These are phyloP conservation scores for Drosophila kurseongensis DNA, from an alignment of 1,140 invertebrate species.

Conservation along the genomic window DNA sequence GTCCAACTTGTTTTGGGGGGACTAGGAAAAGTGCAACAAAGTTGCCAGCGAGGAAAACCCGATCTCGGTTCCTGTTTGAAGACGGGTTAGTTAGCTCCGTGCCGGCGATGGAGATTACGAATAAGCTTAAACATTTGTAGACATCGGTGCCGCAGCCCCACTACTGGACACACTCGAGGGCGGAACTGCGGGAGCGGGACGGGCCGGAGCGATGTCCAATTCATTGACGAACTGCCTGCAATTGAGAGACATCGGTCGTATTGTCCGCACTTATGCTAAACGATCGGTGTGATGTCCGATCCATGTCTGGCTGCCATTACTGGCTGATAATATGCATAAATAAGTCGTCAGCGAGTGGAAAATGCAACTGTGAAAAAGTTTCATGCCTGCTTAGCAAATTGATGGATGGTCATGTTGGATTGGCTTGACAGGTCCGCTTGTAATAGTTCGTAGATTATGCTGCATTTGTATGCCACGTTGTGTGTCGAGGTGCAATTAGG, in stretches of 20 bases:
- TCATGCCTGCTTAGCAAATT: conserved; percentile 46
- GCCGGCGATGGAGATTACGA: conserved; percentile 41
- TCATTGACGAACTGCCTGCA: conserved; percentile 39
- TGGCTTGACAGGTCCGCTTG: conserved; percentile 22
- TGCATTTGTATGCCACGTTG: conserved; percentile 45
- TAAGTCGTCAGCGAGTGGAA: conserved; percentile 34
- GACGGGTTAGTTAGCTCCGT: conserved; percentile 21
- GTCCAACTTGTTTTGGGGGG: conserved; percentile 38
- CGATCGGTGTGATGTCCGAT: conserved; percentile 30
- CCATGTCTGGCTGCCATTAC: conserved; percentile 46
- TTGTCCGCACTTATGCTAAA: conserved; percentile 49
- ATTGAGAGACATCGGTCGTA: conserved; percentile 28
- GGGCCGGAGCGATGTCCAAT: conserved; percentile 1
- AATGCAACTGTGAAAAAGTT: conserved; percentile 46
- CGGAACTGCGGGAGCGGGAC: neutral
- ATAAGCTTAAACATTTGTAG: conserved; percentile 37
- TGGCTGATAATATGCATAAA: conserved; percentile 41
- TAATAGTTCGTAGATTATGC: conserved; percentile 36
- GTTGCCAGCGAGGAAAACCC: conserved; percentile 33
- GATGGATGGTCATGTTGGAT: conserved; percentile 38
- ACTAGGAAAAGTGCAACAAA: conserved; percentile 23
- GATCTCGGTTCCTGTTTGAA: conserved; percentile 48
- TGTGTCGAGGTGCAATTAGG: conserved; percentile 36
- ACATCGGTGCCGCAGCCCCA: conserved; percentile 43
- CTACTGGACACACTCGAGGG: conserved; percentile 15